phyloP scores from a whole-genome alignment of 2,888 invertebrate genomes.

The Petrophora chlorosata region DNA sequence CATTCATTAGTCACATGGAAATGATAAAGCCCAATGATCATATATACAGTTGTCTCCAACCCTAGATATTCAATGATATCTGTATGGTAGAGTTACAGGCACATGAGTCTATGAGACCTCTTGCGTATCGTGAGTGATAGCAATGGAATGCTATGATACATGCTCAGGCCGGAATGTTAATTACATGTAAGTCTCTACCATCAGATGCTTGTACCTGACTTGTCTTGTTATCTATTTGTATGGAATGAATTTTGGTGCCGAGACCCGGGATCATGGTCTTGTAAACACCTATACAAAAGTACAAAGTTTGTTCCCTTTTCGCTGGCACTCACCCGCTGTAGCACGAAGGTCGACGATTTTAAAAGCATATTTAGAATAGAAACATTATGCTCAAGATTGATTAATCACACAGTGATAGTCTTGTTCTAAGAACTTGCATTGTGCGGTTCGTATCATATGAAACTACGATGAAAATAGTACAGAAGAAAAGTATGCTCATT shows the following conservation, averaged over 20 bases:
- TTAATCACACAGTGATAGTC: constrained; percentile 24
- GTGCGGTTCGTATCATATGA: constrained; percentile 11
- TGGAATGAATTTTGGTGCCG: background rate
- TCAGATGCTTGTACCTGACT: constrained; percentile 2
- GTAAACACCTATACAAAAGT: background rate
- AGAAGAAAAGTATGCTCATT: constrained; percentile 21
- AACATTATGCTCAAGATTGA: constrained; percentile 7
- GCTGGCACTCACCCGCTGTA: constrained; percentile 8
- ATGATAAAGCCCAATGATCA: constrained; percentile 26
- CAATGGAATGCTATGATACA: constrained; percentile 5
- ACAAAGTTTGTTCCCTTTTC: background rate
- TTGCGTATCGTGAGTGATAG: constrained; percentile 4
- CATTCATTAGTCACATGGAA: constrained; percentile 41
- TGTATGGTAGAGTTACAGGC: background rate
- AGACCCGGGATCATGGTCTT: background rate
- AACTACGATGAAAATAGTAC: constrained; percentile 34
- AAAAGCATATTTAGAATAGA: constrained; percentile 12
- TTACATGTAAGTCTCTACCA: background rate
- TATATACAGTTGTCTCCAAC: constrained; percentile 15
- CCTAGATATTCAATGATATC: constrained; percentile 6
- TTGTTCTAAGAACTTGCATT: constrained; percentile 25
- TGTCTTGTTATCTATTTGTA: background rate
- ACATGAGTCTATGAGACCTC: background rate
- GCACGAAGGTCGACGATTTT: constrained; percentile 16
- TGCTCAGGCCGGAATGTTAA: constrained; percentile 1